Conservation (phyloP, 2,113 vertebrate species). For the Hystrix brachyura region DNA sequence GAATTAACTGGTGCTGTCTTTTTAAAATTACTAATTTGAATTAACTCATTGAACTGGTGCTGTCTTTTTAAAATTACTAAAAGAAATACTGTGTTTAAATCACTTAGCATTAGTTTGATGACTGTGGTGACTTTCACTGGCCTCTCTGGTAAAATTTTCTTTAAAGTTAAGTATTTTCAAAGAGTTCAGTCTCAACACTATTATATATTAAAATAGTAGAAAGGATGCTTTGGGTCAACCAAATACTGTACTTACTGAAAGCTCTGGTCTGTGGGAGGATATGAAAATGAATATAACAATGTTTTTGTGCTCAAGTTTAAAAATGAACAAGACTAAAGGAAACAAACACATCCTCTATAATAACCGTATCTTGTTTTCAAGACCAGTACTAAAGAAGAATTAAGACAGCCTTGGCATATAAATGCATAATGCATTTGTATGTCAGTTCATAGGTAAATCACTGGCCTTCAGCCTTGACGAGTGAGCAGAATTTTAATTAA, state of each 20-base stretch:
- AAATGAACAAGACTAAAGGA: slow-evolving; percentile 2
- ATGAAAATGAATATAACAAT: neutral
- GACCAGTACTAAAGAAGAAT: neutral
- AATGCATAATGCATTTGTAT: neutral
- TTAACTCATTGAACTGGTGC: slow-evolving; percentile 55
- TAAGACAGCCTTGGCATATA: neutral
- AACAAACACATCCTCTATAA: neutral
- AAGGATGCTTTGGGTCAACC: neutral
- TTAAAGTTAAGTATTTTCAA: slow-evolving; percentile 49
- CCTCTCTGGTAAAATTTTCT: slow-evolving; percentile 52
- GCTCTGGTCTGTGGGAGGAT: neutral
- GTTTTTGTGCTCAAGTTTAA: neutral
- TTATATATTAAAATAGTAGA: neutral
- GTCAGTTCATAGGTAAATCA: neutral
- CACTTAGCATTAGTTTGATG: slow-evolving; percentile 63
- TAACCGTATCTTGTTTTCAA: neutral
- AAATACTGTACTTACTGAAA: neutral
- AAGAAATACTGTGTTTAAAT: slow-evolving; percentile 64
- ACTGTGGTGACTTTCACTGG: slow-evolving; percentile 60
- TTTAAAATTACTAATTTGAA: slow-evolving; percentile 65
- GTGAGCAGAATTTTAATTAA: slow-evolving; percentile 7
- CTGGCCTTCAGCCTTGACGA: neutral
- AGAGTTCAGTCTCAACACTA: neutral
- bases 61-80: slow-evolving; percentile 57
- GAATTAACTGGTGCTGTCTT: slow-evolving; percentile 55